Conservation (phyloP, 2,797 vertebrate genomes). For the Danio choprae region DNA sequence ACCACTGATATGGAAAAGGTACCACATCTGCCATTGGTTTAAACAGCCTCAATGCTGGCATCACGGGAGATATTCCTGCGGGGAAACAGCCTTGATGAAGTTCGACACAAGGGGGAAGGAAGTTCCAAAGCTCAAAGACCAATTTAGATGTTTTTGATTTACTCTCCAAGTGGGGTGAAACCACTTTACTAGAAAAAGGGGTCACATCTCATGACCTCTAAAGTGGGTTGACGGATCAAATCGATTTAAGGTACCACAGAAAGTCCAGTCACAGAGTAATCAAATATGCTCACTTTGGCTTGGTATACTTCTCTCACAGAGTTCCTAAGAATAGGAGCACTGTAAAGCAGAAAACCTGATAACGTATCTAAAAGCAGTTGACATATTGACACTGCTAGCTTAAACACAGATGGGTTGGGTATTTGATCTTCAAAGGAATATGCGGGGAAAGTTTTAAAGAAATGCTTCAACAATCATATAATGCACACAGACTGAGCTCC, state of each 20-base stretch:
- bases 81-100: conserved; percentile 47
- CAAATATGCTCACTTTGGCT: conserved; percentile 21
- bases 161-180: conserved; percentile 60
- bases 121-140: conserved; percentile 65
- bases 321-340: conserved; percentile 13
- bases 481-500: background rate
- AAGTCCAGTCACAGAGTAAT: conserved; percentile 26
- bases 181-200: conserved; percentile 67
- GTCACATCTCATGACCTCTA: conserved; percentile 67
- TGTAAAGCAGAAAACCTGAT: conserved; percentile 27
- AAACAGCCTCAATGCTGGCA: conserved; percentile 31
- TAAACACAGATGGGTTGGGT: conserved; percentile 11
- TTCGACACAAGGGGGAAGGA: conserved; percentile 60
- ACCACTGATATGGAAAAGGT: conserved; percentile 39
- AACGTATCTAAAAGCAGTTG: conserved; percentile 10
- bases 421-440: conserved; percentile 5
- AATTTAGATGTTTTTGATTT: conserved; percentile 76
- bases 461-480: background rate
- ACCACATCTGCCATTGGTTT: conserved; percentile 57
- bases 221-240: conserved; percentile 67
- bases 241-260: conserved; percentile 60
- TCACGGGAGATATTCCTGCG: conserved; percentile 27
- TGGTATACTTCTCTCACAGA: background rate
- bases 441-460: conserved; percentile 14
- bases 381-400: conserved; percentile 25